A percentile compares a stretch with the other conserved stretches of the same genome.
These are phyloP conservation scores for Trigoniulus corallinus DNA, from an alignment of 1,140 invertebrate species.

Conservation along the genomic window DNA sequence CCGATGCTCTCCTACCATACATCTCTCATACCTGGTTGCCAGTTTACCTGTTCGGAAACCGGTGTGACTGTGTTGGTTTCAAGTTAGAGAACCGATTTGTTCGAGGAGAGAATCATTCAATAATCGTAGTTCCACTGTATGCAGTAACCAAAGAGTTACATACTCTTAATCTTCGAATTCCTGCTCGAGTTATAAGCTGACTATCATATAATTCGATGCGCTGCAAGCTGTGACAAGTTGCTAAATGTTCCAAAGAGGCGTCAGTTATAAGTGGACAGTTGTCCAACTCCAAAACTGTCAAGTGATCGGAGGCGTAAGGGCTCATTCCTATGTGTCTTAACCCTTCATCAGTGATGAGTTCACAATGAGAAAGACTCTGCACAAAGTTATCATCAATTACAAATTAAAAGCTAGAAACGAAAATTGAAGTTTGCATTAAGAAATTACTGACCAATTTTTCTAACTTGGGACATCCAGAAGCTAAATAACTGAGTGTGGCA, in stretches of 20 bases:
- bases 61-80: too few relatives aligned
- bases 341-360: conserved; percentile 94
- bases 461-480: conserved; percentile 81
- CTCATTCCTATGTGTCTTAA: conserved; percentile 83
- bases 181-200: conserved; percentile 90
- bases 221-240: conserved; percentile 83
- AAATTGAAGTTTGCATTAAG: conserved; percentile 1
- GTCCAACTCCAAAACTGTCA: conserved; percentile 89
- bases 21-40: too few relatives aligned
- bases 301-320: conserved; percentile 74
- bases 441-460: conserved; percentile 65
- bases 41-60: too few relatives aligned
- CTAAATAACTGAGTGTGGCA: conserved; percentile 74
- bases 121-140: too few relatives aligned
- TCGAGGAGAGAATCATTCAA: not conserved
- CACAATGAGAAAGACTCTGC: conserved; percentile 93
- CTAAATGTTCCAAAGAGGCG: conserved; percentile 85
- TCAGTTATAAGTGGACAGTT: conserved; percentile 99
- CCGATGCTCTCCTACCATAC: too few relatives aligned
- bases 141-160: conserved; percentile 12
- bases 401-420: not conserved
- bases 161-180: conserved; percentile 87
- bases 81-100: too few relatives aligned
- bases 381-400: conserved; percentile 11
- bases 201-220: conserved; percentile 97